Conservation (phyloP, 92 coral and sea anemone genomes). For the Muricea muricata region DNA sequence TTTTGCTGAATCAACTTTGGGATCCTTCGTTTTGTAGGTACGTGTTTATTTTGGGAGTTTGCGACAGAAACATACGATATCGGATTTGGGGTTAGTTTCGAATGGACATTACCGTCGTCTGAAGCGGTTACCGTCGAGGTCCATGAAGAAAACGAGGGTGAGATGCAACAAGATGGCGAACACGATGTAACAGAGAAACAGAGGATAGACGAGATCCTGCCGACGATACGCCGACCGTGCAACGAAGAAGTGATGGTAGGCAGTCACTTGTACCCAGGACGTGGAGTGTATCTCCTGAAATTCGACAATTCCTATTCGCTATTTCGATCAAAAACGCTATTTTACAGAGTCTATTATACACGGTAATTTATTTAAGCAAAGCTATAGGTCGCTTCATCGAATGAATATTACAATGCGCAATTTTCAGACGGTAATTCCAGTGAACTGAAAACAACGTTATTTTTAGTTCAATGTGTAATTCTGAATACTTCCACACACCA, state of each 20-base stretch:
- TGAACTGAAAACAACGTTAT: no score
- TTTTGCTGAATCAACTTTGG: not conserved
- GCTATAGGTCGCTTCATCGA: not conserved
- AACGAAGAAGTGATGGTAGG: slow-evolving; percentile 98
- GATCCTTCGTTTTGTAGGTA: slow-evolving; percentile 58
- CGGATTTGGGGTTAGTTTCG: slow-evolving; percentile 97
- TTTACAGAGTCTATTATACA: slow-evolving; percentile 94
- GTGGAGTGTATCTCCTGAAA: slow-evolving; percentile 93
- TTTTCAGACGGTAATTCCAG: not conserved
- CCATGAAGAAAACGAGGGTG: slow-evolving; percentile 70
- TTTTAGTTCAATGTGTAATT: no score
- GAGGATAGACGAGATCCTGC: slow-evolving; percentile 92
- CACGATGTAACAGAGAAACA: slow-evolving; percentile 67
- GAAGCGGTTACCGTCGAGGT: slow-evolving; percentile 91
- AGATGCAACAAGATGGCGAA: slow-evolving; percentile 70
- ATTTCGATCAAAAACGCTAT: slow-evolving; percentile 96
- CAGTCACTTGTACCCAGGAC: slow-evolving; percentile 97
- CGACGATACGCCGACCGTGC: slow-evolving; percentile 94
- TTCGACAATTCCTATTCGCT: slow-evolving; percentile 97
- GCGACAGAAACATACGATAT: slow-evolving; percentile 95
- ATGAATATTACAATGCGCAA: not conserved
- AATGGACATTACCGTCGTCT: slow-evolving; percentile 90
- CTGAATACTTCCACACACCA: no score
- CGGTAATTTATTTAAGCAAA: slow-evolving; percentile 60
- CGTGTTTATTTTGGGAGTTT: slow-evolving; percentile 98